Evolutionary conservation across 2,113 vertebrate genomes (phyloP).

Genomic region (Aegotheles bennettii): DNA sequence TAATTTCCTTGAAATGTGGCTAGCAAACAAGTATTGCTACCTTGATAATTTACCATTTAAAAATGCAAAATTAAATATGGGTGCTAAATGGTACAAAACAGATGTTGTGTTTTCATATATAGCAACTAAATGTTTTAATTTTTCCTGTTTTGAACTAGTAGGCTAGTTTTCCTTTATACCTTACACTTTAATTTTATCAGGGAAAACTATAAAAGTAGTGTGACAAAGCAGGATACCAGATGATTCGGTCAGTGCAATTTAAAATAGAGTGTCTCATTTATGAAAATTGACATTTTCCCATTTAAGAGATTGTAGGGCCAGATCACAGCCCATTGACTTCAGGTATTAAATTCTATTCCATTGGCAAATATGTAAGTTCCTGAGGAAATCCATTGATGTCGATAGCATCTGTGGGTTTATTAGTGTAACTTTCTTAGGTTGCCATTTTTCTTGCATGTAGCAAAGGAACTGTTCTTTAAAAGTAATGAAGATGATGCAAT

Average conservation of each 20-base stretch:
- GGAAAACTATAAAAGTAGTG: too few species aligned
- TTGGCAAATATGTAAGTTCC: neutral
- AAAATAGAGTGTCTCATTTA: neutral
- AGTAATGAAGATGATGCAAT: neutral
- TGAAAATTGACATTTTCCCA: neutral
- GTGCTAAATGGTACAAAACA: neutral
- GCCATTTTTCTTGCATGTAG: neutral
- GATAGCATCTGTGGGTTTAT: neutral
- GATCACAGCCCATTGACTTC: neutral
- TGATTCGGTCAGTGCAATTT: neutral
- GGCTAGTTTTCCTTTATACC: neutral
- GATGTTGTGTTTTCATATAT: neutral
- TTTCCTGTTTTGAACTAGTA: neutral
- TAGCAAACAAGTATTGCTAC: neutral
- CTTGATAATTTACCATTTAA: neutral
- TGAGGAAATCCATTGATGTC: neutral
- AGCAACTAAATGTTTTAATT: neutral
- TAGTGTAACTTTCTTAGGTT: neutral
- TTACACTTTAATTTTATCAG: neutral
- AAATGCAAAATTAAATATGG: neutral
- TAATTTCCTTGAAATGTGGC: neutral
- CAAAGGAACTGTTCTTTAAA: neutral
- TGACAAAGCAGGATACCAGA: accelerated
- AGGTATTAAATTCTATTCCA: neutral
- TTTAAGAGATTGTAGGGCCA: neutral